A percentile compares a stretch with the other conserved stretches of the same genome.
phyloP scores from a whole-genome alignment of 2,888 invertebrate genomes.

The Himalopsyche anomala region DNA sequence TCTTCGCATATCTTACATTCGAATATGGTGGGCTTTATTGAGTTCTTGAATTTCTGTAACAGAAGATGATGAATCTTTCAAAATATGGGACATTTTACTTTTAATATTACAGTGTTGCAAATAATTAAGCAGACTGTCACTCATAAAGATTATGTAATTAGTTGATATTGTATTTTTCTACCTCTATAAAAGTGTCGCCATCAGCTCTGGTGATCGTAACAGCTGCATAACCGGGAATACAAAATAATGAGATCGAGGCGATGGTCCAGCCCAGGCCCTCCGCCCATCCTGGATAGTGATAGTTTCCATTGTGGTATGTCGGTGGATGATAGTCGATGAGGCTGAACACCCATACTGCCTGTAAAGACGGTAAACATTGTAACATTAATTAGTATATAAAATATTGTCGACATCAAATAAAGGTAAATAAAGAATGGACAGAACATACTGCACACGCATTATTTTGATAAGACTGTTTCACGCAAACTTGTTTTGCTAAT shows the following conservation, averaged over 20 bases:
- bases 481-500: no score
- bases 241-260: conserved; percentile 87
- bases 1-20: conserved; percentile 86
- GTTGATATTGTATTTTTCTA: conserved; percentile 69
- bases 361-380: conserved; percentile 65
- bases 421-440: no score
- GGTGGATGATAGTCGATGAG: conserved; percentile 92
- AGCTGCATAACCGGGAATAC: conserved; percentile 90
- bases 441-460: no score
- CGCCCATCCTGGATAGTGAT: conserved; percentile 90
- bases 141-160: no score
- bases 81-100: no score
- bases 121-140: no score
- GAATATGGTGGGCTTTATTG: conserved; percentile 85
- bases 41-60: conserved; percentile 85
- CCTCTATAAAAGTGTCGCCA: conserved; percentile 85
- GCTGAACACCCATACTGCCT: conserved; percentile 92
- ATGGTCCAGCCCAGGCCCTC: conserved; percentile 92
- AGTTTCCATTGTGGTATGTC: conserved; percentile 87
- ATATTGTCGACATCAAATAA: no score
- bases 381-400: background rate
- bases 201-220: conserved; percentile 83
- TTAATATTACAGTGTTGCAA: no score
- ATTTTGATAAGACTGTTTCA: no score
- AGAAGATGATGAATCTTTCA: conserved; percentile 49